phyloP scores from a whole-genome alignment of 1,140 invertebrate species.

The Oryctes rhinoceros region DNA sequence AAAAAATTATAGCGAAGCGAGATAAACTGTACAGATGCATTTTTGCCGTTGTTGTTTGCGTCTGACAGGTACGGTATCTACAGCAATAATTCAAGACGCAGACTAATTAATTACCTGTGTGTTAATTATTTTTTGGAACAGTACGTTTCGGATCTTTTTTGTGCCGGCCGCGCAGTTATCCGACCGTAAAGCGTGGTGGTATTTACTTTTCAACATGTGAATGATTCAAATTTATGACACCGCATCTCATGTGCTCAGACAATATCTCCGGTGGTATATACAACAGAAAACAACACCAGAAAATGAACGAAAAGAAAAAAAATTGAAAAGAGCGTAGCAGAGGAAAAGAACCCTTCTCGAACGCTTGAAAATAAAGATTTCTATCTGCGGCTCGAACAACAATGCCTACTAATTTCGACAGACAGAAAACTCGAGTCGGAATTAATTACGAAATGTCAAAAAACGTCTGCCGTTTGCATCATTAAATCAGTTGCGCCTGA shows the following conservation, averaged over 20 bases:
- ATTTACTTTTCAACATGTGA: slow-evolving; percentile 37
- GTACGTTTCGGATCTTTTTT: slow-evolving; percentile 29
- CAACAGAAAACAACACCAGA: slow-evolving; percentile 4
- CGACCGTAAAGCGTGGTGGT: slow-evolving; percentile 23
- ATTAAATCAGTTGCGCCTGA: not conserved
- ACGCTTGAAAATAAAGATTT: slow-evolving; percentile 16
- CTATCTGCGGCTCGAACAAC: slow-evolving; percentile 18
- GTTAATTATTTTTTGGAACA: slow-evolving; percentile 41
- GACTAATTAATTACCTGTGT: slow-evolving; percentile 39
- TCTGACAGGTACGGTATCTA: slow-evolving; percentile 31
- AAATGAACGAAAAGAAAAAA: not conserved
- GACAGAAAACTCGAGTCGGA: slow-evolving; percentile 1
- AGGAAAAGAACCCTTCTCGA: slow-evolving; percentile 1
- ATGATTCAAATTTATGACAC: slow-evolving; percentile 40
- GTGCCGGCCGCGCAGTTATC: not conserved
- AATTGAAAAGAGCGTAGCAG: slow-evolving; percentile 10
- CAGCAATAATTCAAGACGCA: slow-evolving; percentile 34
- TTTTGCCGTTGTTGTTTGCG: slow-evolving; percentile 23
- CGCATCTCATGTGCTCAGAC: slow-evolving; percentile 26
- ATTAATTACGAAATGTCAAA: slow-evolving; percentile 26
- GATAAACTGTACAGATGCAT: slow-evolving; percentile 21
- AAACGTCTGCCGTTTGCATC: not conserved
- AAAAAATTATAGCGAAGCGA: slow-evolving; percentile 13
- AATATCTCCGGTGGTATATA: slow-evolving; percentile 38
- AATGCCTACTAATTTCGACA: slow-evolving; percentile 29